phyloP scores from a whole-genome alignment of 64 coral and sea anemone species.

The Montipora sp. region DNA sequence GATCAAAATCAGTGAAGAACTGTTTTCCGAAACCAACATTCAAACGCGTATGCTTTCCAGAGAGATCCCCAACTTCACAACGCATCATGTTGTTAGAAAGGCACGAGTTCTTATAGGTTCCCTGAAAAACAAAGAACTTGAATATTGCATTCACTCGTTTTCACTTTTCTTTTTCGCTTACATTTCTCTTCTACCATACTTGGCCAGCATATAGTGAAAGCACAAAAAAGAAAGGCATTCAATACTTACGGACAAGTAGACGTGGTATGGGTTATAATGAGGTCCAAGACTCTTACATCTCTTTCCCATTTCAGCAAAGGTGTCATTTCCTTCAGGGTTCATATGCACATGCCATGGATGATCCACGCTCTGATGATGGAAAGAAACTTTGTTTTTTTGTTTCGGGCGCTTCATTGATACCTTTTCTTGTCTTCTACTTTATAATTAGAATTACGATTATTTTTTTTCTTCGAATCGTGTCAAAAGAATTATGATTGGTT shows the following conservation, averaged over 20 bases:
- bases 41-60: conserved; percentile 72
- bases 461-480: too few relatives aligned
- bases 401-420: too few relatives aligned
- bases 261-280: conserved; percentile 93
- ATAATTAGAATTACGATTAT: too few relatives aligned
- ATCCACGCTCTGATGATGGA: conserved; percentile 58
- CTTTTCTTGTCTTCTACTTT: too few relatives aligned
- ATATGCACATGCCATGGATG: conserved; percentile 98
- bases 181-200: too few relatives aligned
- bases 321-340: conserved; percentile 70
- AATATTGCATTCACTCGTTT: too few relatives aligned
- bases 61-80: conserved; percentile 93
- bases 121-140: conserved; percentile 34
- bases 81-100: conserved; percentile 67
- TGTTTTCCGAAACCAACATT: conserved; percentile 70
- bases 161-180: too few relatives aligned
- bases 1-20: conserved; percentile 79
- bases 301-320: conserved; percentile 21
- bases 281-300: conserved; percentile 76
- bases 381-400: not conserved
- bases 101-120: conserved; percentile 83
- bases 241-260: conserved; percentile 65
- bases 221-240: not conserved
- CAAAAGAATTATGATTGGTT: too few relatives aligned
- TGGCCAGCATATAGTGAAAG: not conserved